phyloP scores from a whole-genome alignment of 1,140 invertebrate species.

The Drosophila teissieri region DNA sequence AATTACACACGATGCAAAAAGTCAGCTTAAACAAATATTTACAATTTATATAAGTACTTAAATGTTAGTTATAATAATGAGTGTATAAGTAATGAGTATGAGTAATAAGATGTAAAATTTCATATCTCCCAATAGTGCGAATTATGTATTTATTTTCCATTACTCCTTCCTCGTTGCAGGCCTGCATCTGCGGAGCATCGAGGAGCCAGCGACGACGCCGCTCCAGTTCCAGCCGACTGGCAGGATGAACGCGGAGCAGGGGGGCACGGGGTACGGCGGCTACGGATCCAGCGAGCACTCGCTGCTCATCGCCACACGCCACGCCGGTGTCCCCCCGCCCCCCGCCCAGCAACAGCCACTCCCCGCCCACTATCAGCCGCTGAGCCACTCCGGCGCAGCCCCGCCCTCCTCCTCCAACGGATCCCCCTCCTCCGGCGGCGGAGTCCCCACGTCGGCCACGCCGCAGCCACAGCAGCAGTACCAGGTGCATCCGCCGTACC shows the following conservation, averaged over 20 bases:
- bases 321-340: conserved; percentile 85
- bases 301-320: conserved; percentile 84
- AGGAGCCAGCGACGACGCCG: conserved; percentile 87
- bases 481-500: conserved; percentile 41
- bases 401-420: conserved; percentile 34
- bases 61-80: too few species aligned
- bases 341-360: conserved; percentile 74
- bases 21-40: neutral
- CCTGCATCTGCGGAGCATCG: conserved; percentile 92
- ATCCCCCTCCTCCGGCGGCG: conserved; percentile 47
- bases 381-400: conserved; percentile 63
- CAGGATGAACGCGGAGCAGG: conserved; percentile 89
- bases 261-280: conserved; percentile 86
- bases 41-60: neutral
- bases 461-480: conserved; percentile 51
- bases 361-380: conserved; percentile 69
- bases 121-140: neutral
- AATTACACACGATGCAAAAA: conserved; percentile 11
- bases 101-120: too few species aligned
- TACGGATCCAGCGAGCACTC: conserved; percentile 80
- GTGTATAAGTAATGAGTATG: too few species aligned
- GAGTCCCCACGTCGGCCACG: conserved; percentile 18
- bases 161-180: conserved; percentile 85
- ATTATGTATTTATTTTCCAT: conserved; percentile 48
- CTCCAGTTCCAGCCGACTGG: conserved; percentile 55